Percentiles rank a stretch among this genome's conserved stretches.
These are phyloP conservation scores for Fregata magnificens DNA, from an alignment of 2,113 vertebrate species.

Conservation along the genomic window DNA sequence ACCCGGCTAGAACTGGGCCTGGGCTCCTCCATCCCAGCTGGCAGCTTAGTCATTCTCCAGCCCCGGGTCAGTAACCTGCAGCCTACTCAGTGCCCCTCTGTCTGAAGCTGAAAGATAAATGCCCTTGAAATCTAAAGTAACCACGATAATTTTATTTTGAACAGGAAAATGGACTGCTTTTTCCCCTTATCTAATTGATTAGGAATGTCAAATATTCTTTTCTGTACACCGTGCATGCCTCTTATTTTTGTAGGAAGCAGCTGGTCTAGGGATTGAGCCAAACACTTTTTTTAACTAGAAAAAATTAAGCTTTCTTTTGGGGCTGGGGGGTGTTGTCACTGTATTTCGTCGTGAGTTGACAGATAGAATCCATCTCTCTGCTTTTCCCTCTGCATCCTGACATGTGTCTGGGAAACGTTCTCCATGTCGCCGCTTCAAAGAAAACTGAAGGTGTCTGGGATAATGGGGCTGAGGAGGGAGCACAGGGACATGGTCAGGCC, in stretches of 20 bases:
- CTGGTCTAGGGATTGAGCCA: slow-evolving; percentile 49
- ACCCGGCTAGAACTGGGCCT: not conserved
- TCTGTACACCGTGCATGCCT: slow-evolving; percentile 37
- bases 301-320: slow-evolving; percentile 13
- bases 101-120: slow-evolving; percentile 45
- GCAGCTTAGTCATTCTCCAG: not conserved
- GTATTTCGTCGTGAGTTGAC: slow-evolving; percentile 29
- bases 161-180: slow-evolving; percentile 40
- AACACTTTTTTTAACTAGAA: slow-evolving; percentile 9
- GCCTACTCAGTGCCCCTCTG: slow-evolving; percentile 20
- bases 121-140: slow-evolving; percentile 55
- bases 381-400: not conserved
- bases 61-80: not conserved
- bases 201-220: slow-evolving; percentile 63
- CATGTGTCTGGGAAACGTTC: not conserved
- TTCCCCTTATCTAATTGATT: slow-evolving; percentile 67
- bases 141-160: slow-evolving; percentile 43
- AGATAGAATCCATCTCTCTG: slow-evolving; percentile 24
- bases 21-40: not conserved
- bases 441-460: slow-evolving; percentile 36
- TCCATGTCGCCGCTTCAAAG: not conserved
- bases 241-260: slow-evolving; percentile 64
- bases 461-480: not conserved
- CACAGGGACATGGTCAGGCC: not conserved
- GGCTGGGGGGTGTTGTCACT: not conserved